Base-by-base conservation (phyloP, 2,113 vertebrate genomes). In the Pagrus major region DNA sequence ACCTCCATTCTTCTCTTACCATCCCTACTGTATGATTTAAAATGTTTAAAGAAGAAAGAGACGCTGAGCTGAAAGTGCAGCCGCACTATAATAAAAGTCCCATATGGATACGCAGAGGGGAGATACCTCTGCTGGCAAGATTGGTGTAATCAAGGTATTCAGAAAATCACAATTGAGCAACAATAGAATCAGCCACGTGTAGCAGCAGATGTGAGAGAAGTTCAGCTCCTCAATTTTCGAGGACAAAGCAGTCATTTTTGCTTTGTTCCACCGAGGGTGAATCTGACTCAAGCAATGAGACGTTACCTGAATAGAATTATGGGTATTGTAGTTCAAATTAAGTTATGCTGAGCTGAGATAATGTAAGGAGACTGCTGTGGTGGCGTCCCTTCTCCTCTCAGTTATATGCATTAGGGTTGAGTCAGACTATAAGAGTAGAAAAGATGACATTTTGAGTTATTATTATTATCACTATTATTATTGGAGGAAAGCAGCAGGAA, bases 131-230 rank as follows among this genome's bases (percentile, higher is more conserved):
- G 49, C 75, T 68, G 73, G 64, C 60, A 63, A 81, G 82, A 87
- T 67, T 71, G 86, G 66, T 39, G 74, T 86, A 90, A 89, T 92
- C 84, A 87, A 37, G 27, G 83, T 81, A 92, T 92, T 93, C 88
- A 91, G 47, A 78, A 68, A 89, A 65, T 71, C 63, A 88, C 88
- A 92, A 92, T 77, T 63, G 87, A 83, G 80, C 70, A 42, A 92
- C 90, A 92, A 92, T 90, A 74, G 89, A 87, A 64, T 23, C 90
- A 87, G 78, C 85, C 92, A 86, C 71, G 69, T 91, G 88, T 68
- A 83, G 81, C 84, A 60, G 59, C 20, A 81, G 83, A 88, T 81
- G 81, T 80, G 78, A 91, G 74, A 61, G 76, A 89, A 85, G 82
- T 90, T 88, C 83, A 81, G 81, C 70, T 85, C 78, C 79, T 85